Evolutionary conservation across 2,797 vertebrate species (phyloP), one percentile per base, ranked within the genome.

Genomic region (Taenioides sp.): DNA sequence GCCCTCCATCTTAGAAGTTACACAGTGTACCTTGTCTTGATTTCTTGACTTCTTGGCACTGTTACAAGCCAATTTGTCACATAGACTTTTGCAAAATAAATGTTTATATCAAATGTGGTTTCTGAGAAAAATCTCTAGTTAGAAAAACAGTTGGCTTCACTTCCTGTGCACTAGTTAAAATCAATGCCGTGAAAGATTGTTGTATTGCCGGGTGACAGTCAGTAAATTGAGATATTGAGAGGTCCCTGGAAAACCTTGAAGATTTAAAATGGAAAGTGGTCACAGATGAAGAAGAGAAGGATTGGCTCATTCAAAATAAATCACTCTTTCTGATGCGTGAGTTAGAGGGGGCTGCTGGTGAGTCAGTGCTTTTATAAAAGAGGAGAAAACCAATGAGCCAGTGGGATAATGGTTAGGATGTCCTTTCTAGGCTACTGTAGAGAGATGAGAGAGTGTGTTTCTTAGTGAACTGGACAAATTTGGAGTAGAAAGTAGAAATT

Each of bases 161-260:
- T 11, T 65, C 16, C 9, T 37, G 28, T 28, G 17, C 23, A 58
- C 69, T 2, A 55, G 27, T 61, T 37, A n/a, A 28, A 59, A 65
- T 78, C 47, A 14, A 25, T 47, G n/a, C 31, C 40, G 17, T 71
- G 27, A 47, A 78, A 64, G 43, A 62, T 70, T 74, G 49, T 63
- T 71, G 64, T 61, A 75, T 71, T 65, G 65, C 47, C 74, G 18
- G 52, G 66, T 69, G 50, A 61, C 50, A 58, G 31, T 70, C 61
- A 43, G 50, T 69, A 52, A 74, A 71, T 17, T 25, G 50, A 68
- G 66, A 69, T 67, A 67, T 59, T 63, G 40, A 34, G 59, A 55
- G 37, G 27, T 52, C 18, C 4, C 50, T 20, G 9, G 18, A 31
- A 22, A 43, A 59, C 27, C 34, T n/a, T 0, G 11, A 27, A 20